These are phyloP conservation scores for Drosophila aff. DNA, from an alignment of 1,140 invertebrate species.

Conservation along the genomic window DNA sequence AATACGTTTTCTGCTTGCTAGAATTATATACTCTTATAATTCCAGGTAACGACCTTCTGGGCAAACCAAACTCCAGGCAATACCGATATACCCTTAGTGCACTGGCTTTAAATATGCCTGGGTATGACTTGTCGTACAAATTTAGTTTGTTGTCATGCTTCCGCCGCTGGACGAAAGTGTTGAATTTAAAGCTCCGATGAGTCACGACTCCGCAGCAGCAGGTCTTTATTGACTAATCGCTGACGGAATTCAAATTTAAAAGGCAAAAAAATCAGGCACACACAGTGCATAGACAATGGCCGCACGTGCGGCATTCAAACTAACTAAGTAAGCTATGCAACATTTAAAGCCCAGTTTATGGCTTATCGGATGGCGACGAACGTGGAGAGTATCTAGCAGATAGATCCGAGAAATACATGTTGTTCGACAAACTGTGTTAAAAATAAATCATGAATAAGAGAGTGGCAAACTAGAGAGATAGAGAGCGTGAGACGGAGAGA, in stretches of 20 bases:
- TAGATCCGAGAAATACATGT: slow-evolving; percentile 46
- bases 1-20: not conserved
- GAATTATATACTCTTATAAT: not conserved
- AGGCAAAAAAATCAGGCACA: slow-evolving; percentile 23
- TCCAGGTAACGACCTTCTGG: not conserved
- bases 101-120: slow-evolving; percentile 12
- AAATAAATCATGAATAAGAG: slow-evolving; percentile 82
- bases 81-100: slow-evolving; percentile 17
- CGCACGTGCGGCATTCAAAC: slow-evolving; percentile 29
- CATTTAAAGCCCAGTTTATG: slow-evolving; percentile 37
- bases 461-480: slow-evolving; percentile 38
- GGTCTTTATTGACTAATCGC: slow-evolving; percentile 47
- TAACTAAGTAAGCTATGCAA: slow-evolving; percentile 18
- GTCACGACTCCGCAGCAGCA: slow-evolving; percentile 27
- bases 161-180: slow-evolving; percentile 43
- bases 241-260: slow-evolving; percentile 47
- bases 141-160: slow-evolving; percentile 54
- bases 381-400: slow-evolving; percentile 16
- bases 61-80: not conserved
- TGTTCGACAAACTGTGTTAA: slow-evolving; percentile 67
- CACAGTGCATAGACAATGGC: slow-evolving; percentile 11
- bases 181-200: slow-evolving; percentile 35
- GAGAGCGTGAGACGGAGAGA: not conserved
- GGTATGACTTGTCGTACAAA: slow-evolving; percentile 29
- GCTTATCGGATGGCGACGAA: slow-evolving; percentile 15